Base-by-base conservation (phyloP, 2,797 vertebrate species). In the Alectoris magna region DNA sequence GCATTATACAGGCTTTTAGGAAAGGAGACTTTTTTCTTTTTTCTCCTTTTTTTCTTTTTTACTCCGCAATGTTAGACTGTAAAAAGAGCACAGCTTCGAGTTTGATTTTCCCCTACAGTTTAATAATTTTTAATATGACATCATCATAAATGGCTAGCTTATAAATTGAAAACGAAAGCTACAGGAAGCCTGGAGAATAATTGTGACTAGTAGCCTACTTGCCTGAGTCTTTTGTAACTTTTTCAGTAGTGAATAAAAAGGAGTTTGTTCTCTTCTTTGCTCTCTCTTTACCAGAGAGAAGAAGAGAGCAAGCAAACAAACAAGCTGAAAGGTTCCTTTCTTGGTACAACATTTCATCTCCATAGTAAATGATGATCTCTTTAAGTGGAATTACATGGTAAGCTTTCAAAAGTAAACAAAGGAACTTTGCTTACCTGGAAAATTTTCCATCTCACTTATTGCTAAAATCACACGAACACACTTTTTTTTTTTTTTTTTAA, bases 381-480 rank as follows among this genome's bases (percentile, higher is more conserved):
- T 64, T 27, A 75, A 56, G 23, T 46, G 75, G 82, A 87, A 74
- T 70, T 68, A 70, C 34, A n/a, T 0, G 2, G 27, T 63, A 46
- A 88, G 27, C 67, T 79, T 91, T 90, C 68, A 70, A 81, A 91
- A 74, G 69, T 39, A 94, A 90, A 92, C 74, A 93, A 34, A 34
- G 41, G 14, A 71, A 60, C 55, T 69, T 70, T 24, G 26, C 67
- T 88, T 64, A 88, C 34, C 17, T 6, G 43, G 84, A 49, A 83
- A 22, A 66, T 78, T 67, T 63, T 46, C 18, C 34, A 73, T 29
- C 19, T 66, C 12, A 38, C 56, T 56, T 55, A 64, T 83, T 80
- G 88, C 67, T 77, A 55, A 75, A 95, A 86, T 49, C 60, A 96
- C 70, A 66, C 91, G 87, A 90, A 90, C 66, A 84, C 90, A 88